These are phyloP conservation scores for Pelobates fuscus DNA, from an alignment of 2,113 vertebrate genomes.

Conservation along the genomic window DNA sequence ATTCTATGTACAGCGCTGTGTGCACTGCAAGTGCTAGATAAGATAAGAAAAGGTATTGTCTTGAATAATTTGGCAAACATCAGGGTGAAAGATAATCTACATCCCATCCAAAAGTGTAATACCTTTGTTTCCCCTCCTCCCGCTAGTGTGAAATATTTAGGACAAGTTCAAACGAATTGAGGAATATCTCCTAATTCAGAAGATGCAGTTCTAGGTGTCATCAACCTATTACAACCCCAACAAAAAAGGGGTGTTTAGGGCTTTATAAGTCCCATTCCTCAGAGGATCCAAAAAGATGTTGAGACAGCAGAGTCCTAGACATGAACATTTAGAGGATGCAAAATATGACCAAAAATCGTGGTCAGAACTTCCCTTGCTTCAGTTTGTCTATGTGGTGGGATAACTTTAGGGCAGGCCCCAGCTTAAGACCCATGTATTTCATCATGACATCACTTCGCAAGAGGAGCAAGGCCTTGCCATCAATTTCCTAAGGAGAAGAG, in stretches of 20 bases:
- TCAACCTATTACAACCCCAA: constrained; percentile 10
- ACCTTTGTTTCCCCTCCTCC: constrained; percentile 32
- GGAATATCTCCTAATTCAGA: constrained; percentile 2
- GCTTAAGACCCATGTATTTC: constrained; percentile 98
- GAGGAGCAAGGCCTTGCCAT: constrained; percentile 86
- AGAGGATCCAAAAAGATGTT: constrained; percentile 3
- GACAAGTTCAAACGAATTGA: constrained; percentile 37
- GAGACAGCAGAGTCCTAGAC: constrained; percentile 21
- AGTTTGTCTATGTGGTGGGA: constrained; percentile 96
- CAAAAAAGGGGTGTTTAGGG: constrained; percentile 10
- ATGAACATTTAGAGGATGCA: constrained; percentile 2
- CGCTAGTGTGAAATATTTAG: constrained; percentile 36
- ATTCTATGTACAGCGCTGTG: constrained; percentile 45
- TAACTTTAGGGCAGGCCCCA: constrained; percentile 95
- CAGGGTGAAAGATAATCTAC: constrained; percentile 18
- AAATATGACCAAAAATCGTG: not conserved
- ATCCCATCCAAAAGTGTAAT: constrained; percentile 21
- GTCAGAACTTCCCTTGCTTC: constrained; percentile 86
- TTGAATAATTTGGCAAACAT: constrained; percentile 27
- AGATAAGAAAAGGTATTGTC: constrained; percentile 39
- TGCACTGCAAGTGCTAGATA: constrained; percentile 48
- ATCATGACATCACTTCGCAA: constrained; percentile 92
- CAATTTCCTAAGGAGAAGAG: constrained; percentile 77
- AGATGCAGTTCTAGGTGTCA: not conserved
- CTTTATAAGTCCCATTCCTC: constrained; percentile 9